Conservation (phyloP, 2,797 vertebrate species). For the Chaetophractus vellerosus region DNA sequence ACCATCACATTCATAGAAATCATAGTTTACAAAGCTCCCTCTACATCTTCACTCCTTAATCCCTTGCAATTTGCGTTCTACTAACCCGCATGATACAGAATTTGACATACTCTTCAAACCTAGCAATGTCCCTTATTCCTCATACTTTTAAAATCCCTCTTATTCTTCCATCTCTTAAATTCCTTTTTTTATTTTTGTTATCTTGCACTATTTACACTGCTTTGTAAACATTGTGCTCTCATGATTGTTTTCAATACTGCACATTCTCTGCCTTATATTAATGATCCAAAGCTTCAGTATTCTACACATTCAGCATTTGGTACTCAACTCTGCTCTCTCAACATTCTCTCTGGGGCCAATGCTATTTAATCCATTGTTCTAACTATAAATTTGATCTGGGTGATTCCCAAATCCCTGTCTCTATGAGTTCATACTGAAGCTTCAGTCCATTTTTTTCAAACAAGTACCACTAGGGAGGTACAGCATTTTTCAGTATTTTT, state of each 20-base stretch:
- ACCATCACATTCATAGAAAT: neutral
- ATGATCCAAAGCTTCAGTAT: neutral
- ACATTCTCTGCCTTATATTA: neutral
- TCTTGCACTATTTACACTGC: neutral
- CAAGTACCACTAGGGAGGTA: neutral
- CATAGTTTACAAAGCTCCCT: neutral
- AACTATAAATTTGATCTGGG: slow-evolving; percentile 4
- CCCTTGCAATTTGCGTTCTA: neutral
- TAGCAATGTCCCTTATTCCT: no score
- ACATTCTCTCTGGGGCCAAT: neutral
- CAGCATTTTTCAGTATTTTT: neutral
- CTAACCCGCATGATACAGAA: neutral
- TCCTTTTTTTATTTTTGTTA: neutral
- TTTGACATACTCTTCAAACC: slow-evolving; percentile 23
- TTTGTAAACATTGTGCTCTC: neutral
- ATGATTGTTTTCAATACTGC: neutral
- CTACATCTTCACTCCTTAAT: neutral
- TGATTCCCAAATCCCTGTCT: neutral
- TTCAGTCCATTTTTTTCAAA: neutral
- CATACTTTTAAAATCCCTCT: neutral
- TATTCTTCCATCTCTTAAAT: neutral
- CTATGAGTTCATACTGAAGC: neutral
- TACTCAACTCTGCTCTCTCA: neutral
- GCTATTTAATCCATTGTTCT: neutral
- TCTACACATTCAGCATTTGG: neutral